Evolutionary conservation across 2,113 vertebrate species (phyloP).

Genomic region (Callithrix jacchus): DNA sequence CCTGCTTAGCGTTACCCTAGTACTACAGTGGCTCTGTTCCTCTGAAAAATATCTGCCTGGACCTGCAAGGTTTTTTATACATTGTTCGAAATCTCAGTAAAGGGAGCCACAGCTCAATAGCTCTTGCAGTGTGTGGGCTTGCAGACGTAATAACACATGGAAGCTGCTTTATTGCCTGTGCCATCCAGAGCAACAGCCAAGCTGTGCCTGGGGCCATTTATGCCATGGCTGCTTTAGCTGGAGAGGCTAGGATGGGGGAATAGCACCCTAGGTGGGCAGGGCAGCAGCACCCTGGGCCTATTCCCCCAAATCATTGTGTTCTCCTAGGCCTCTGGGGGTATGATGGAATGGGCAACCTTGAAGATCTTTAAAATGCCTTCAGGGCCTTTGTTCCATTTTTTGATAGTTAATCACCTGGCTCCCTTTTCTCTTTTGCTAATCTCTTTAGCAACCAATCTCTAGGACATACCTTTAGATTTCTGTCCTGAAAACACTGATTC

Average conservation of each 20-base stretch:
- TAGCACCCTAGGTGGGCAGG: not conserved
- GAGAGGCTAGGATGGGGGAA: not conserved
- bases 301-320: not conserved
- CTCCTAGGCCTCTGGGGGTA: not conserved
- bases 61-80: not conserved
- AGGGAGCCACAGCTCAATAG: not conserved
- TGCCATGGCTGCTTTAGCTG: not conserved
- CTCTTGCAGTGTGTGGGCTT: not conserved
- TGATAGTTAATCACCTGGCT: not conserved
- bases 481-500: not conserved
- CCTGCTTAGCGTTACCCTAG: not conserved
- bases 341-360: not conserved
- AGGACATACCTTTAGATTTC: not conserved
- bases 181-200: not conserved
- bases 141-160: not conserved
- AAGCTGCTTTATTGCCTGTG: not conserved
- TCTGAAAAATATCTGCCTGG: not conserved
- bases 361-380: not conserved
- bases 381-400: not conserved
- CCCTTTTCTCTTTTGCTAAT: not conserved
- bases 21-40: not conserved
- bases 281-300: not conserved
- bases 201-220: not conserved
- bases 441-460: not conserved
- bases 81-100: not conserved